A percentile compares a stretch with the other conserved stretches of the same genome.
Evolutionary conservation across 2,797 vertebrate species (phyloP).

Genomic region (Lerista edwardsae): DNA sequence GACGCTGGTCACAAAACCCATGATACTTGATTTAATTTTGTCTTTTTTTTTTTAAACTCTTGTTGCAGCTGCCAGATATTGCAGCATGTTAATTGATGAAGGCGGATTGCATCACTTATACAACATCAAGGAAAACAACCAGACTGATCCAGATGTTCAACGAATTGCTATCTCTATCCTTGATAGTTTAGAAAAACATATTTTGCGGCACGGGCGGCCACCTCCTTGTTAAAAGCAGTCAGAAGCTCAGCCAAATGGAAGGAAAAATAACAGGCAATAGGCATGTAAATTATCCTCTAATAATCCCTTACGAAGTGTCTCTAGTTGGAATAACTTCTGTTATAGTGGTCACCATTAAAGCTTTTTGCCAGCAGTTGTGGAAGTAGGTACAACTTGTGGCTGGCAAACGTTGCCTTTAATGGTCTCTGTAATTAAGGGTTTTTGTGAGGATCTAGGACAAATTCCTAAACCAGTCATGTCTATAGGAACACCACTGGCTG

Average conservation of each 20-base stretch:
- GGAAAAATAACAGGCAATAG: constrained; percentile 65
- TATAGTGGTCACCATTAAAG: constrained; percentile 67
- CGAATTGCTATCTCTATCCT: constrained; percentile 90
- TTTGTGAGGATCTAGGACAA: constrained; percentile 54
- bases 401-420: constrained; percentile 64
- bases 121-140: constrained; percentile 86
- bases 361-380: constrained; percentile 59
- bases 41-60: constrained; percentile 14
- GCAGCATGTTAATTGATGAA: constrained; percentile 98
- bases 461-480: constrained; percentile 63
- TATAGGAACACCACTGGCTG: constrained; percentile 55
- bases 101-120: constrained; percentile 93
- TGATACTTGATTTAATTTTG: background rate
- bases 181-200: constrained; percentile 92
- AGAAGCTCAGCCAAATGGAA: constrained; percentile 71
- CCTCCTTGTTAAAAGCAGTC: constrained; percentile 73
- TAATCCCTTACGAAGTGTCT: constrained; percentile 68
- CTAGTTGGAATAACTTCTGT: constrained; percentile 70
- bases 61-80: constrained; percentile 89
- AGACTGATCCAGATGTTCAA: constrained; percentile 91
- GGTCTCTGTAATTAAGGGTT: constrained; percentile 51
- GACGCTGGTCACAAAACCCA: background rate
- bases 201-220: constrained; percentile 87
- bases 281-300: constrained; percentile 65
- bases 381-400: constrained; percentile 43